Evolutionary conservation across 1,140 invertebrate genomes (phyloP).

Genomic region (Drosophila novamexicana): DNA sequence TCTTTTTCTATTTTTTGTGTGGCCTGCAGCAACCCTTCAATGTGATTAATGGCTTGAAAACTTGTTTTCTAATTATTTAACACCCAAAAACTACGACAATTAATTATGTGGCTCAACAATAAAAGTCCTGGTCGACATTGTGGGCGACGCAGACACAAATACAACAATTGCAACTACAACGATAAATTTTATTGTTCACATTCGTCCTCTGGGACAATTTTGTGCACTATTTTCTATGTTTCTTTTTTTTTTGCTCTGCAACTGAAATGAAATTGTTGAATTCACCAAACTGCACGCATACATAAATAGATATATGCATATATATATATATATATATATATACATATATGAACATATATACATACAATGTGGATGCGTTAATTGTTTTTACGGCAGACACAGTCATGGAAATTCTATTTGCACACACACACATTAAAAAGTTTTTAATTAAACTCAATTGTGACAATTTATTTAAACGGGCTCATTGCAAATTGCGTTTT

Average conservation of each 20-base stretch:
- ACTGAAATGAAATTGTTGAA: constrained; percentile 69
- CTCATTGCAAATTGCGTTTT: constrained; percentile 54
- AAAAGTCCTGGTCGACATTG: constrained; percentile 67
- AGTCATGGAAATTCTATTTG: constrained; percentile 18
- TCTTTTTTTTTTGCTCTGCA: constrained; percentile 32
- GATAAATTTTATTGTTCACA: constrained; percentile 78
- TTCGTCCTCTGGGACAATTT: constrained; percentile 54
- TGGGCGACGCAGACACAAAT: constrained; percentile 58
- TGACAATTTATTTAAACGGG: constrained; percentile 81
- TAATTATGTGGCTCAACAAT: constrained; percentile 83
- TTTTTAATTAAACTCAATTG: constrained; percentile 78
- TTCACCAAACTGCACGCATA: constrained; percentile 42
- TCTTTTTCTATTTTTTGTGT: neutral
- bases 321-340: constrained; percentile 8
- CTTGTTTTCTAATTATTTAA: constrained; percentile 83
- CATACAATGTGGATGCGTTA: constrained; percentile 64
- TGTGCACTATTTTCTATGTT: constrained; percentile 37
- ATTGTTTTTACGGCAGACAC: constrained; percentile 69
- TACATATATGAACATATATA: constrained; percentile 6
- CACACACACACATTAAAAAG: constrained; percentile 53
- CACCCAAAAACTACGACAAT: constrained; percentile 80
- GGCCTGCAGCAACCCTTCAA: constrained; percentile 30
- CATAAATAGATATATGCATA: constrained; percentile 14
- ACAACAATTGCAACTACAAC: constrained; percentile 73
- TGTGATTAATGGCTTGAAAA: constrained; percentile 78